These are phyloP conservation scores for Zosterops pallidus DNA, from an alignment of 2,113 vertebrate species.

Conservation along the genomic window DNA sequence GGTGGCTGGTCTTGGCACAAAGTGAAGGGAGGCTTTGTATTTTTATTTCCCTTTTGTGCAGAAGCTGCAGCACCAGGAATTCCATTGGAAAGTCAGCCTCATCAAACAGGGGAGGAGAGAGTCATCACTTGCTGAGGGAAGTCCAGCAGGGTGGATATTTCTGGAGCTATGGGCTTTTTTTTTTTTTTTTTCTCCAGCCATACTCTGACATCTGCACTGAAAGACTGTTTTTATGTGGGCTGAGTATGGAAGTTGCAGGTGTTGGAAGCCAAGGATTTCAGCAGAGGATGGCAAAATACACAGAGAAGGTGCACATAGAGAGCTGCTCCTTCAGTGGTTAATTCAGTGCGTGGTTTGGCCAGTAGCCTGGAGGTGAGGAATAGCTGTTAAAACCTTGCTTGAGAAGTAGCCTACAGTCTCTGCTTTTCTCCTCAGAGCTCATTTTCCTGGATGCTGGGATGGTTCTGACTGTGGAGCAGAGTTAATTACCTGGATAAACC, in stretches of 20 bases:
- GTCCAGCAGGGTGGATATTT: not conserved
- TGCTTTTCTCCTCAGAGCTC: not conserved
- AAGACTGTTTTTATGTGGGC: not conserved
- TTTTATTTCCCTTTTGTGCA: not conserved
- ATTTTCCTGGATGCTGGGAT: not conserved
- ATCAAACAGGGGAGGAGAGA: not conserved
- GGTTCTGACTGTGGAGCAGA: not conserved
- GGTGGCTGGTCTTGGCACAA: not conserved
- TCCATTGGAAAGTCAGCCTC: not conserved
- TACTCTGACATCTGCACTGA: not conserved
- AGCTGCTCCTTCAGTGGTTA: not conserved
- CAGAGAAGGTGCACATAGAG: not conserved
- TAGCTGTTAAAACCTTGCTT: not conserved
- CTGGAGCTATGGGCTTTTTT: not conserved
- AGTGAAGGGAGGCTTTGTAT: not conserved
- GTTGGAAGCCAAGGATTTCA: not conserved
- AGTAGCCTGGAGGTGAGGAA: not conserved
- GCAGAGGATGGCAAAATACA: not conserved
- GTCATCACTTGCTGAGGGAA: not conserved
- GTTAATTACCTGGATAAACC: not conserved
- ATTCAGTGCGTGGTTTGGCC: not conserved
- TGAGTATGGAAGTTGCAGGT: not conserved
- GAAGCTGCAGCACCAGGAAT: not conserved
- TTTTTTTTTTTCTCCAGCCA: not conserved
- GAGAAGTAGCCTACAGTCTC: not conserved